A percentile compares a stretch with the other conserved stretches of the same genome.
phyloP scores from a whole-genome alignment of 2,797 vertebrate genomes.

The Rhynchonycteris naso region DNA sequence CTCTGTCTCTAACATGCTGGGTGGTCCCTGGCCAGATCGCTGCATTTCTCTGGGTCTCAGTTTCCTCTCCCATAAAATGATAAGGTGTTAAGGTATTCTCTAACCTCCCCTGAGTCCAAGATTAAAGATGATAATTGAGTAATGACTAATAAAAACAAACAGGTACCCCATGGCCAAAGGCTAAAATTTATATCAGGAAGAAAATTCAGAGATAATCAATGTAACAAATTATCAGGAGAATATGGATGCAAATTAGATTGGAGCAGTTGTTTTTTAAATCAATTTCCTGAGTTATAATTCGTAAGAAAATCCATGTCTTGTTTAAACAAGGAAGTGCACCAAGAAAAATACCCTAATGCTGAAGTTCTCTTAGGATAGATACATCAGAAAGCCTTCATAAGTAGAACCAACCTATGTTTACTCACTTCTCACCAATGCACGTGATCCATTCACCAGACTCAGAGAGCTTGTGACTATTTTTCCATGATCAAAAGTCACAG shows the following conservation, averaged over 20 bases:
- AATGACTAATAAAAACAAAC: background rate
- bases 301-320: background rate
- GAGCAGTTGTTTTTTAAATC: background rate
- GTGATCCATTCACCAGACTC: background rate
- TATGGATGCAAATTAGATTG: background rate
- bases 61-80: background rate
- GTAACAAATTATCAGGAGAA: background rate
- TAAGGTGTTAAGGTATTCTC: background rate
- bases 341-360: background rate
- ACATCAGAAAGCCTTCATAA: background rate
- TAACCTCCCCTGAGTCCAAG: background rate
- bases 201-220: background rate
- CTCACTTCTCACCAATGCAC: background rate
- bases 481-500: background rate
- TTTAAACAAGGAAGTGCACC: background rate
- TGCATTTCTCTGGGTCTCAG: background rate
- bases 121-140: background rate
- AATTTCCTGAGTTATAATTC: slow-evolving; percentile 2
- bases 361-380: background rate
- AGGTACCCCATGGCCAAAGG: background rate
- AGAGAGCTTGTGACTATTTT: background rate
- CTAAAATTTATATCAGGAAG: background rate
- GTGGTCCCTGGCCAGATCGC: background rate
- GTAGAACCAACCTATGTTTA: background rate
- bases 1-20: background rate